Percentiles rank a stretch among this genome's conserved stretches.
These are phyloP conservation scores for Sanderia malayensis DNA, from an alignment of 30 jellyfish, hydroid and myxozoan species.

Conservation along the genomic window DNA sequence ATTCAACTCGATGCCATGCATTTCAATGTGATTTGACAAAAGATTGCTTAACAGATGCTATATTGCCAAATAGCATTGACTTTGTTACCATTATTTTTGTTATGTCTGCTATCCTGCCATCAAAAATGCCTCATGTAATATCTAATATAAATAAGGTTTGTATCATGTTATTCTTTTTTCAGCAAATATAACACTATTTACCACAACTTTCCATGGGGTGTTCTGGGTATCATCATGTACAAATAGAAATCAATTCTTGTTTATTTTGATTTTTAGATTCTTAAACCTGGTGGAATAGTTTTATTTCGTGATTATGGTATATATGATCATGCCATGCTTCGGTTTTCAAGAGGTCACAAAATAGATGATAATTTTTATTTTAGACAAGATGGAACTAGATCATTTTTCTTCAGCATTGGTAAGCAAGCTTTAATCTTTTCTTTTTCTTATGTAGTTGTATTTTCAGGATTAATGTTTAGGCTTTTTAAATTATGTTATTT, in stretches of 20 bases:
- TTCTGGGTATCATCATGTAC: too few species aligned
- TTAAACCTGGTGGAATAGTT: slow-evolving; percentile 89
- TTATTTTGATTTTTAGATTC: slow-evolving; percentile 28
- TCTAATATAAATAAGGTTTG: slow-evolving; percentile 63
- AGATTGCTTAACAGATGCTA: slow-evolving; percentile 51
- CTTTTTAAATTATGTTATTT: too few species aligned
- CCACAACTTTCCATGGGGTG: too few species aligned
- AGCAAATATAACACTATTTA: too few species aligned
- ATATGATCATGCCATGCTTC: slow-evolving; percentile 98
- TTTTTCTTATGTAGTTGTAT: neutral
- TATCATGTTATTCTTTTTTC: too few species aligned
- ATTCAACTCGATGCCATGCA: slow-evolving; percentile 72
- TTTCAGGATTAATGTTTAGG: neutral
- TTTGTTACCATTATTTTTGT: slow-evolving; percentile 84
- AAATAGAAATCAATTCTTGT: too few species aligned
- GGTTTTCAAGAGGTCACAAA: slow-evolving; percentile 92
- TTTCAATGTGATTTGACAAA: slow-evolving; percentile 86
- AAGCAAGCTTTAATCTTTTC: neutral
- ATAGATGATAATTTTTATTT: slow-evolving; percentile 71
- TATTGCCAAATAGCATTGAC: slow-evolving; percentile 65
- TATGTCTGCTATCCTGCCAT: slow-evolving; percentile 90
- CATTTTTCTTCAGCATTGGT: slow-evolving; percentile 90
- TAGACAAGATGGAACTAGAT: slow-evolving; percentile 96
- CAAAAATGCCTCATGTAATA: slow-evolving; percentile 67
- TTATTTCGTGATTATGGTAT: slow-evolving; percentile 95